Evolutionary conservation across 2,797 vertebrate species (phyloP), one percentile per base, ranked within the genome.

Genomic region (Falco concolor): DNA sequence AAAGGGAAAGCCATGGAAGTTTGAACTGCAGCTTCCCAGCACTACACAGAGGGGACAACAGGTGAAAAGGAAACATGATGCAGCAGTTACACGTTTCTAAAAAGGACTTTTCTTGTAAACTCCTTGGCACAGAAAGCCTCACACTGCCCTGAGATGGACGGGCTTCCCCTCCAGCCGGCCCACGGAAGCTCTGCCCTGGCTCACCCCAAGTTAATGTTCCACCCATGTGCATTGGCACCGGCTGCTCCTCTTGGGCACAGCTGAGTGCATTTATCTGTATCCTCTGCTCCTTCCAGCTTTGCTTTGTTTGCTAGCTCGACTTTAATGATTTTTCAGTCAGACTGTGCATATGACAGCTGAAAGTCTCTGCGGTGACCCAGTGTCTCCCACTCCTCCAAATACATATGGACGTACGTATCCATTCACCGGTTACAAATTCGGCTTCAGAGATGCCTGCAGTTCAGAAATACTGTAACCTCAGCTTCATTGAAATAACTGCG

Each of bases 371-470:
- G 11, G 49, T 42, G 24, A 49, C n/a, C 40, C 13, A 34, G 13
- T 28, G n/a, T 34, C 42, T 50, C n/a, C 1, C 1, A 1, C 10
- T 76, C 34, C 32, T 90, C 38, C 79, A 50, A 19, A 72, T 4
- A 30, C 10, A 20, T 1, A 7, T 0, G 3, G 57, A 40, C 8
- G 6, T 2, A 9, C 14, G 40, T 42, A 42, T 42, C 14, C 40
- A 42, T 10, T 24, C 78, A 25, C 21, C 6, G 0, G 13, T 53
- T 47, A 70, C 40, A 38, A 15, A 53, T 10, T 4, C 28, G 47
- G 21, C 63, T 76, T 60, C 53, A n/a, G 49, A 59, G 44, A 47
- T 1, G 1, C 27, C 4, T 63, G 12, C 8, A 15, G 49, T 6
- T 84, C 45, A 78, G 61, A 42, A 76, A 30, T 23, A 19, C 0